Evolutionary conservation across 2,888 invertebrate species (phyloP), one percentile per base, ranked within the genome.

Genomic region (Masnerella sp.): DNA sequence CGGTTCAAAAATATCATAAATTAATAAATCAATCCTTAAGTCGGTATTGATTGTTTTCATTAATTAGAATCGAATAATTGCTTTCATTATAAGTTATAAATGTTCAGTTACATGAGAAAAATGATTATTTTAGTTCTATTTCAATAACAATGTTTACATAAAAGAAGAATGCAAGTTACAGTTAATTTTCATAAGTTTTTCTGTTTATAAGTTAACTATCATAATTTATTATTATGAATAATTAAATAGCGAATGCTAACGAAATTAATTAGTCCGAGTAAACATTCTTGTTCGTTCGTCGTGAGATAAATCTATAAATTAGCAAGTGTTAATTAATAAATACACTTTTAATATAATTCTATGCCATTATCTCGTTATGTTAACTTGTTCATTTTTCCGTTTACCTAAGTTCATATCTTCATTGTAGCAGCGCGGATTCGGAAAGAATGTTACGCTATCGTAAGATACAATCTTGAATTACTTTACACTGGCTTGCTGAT

Each of bases 381-480:
- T 25, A 42, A 25, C 28, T 45, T 18, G 34, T n/a, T 15, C 30
- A 3, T 42, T 40, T 56, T 42, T 58, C 4, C 30, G 38, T 56
- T 58, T 36, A 43, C 36, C 4, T 34, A 17, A 11, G 51, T 34
- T 34, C 42, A 8, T 34, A 25, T 62, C 52, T 52, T 51, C 62
- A 51, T 62, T 49, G 51, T 25, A 18, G 5, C 14, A 52, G 38
- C 38, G 7, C 14, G 22, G 34, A 28, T 61, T 62, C 18, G 36
- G 49, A 56, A 61, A 61, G 49, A 54, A 62, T 42, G 14, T 38
- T 36, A 20, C 20, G 8, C 30, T 70, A 70, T 70, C 62, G 40
- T 17, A 49, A 36, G 34, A 20, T 40, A 25, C 12, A 22, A 68
- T 68, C 52, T 17, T 17, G 59, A 61, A 54, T 69, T 69, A 52